Evolutionary conservation across 1,140 invertebrate genomes (phyloP), one percentile per base, ranked within the genome.

Genomic region (Whitmania pigra): DNA sequence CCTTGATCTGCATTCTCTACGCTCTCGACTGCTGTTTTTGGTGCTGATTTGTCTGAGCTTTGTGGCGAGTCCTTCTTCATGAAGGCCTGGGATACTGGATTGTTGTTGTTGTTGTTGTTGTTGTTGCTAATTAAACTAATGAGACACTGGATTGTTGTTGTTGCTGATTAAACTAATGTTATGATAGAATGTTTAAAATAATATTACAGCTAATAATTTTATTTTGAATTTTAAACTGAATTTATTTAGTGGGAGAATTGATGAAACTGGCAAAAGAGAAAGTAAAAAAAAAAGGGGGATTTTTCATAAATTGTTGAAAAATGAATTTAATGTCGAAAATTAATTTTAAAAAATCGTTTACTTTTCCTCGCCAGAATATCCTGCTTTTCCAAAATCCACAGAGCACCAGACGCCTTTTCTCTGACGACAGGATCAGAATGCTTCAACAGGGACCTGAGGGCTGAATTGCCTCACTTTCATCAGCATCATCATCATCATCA

Each of bases 1-100:
- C 73, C 76, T 4, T 43, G 27, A 22, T 55, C 69, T 15, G 13
- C 22, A 43, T 76, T 77, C 71, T 72, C 72, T 53, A 70, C 22
- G 36, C 76, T 77, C 71, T 72, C 72, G 40, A 70, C 68, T 15
- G 75, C 75, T 36, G 76, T 74, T 67, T 76, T 76, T 55, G 76
- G 75, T 53, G 75, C 78, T 79, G 71, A 2, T 31, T 22, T 25
- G 11, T 63, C 57, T 63, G 57, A 22, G 0, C 22, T 18, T 63
- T 22, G 22, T 5, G 57, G 20, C 1, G 22, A 31, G 57, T 63
- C 43, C 15, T 49, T 49, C 43, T 49, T 49, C 43, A 15, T 49
- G 15, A 49, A 49, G 43, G 13, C 43, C 43, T 49, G 43, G 11
- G 43, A 49, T 15, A 49, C 43, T 49, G 43, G 43, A 49, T 7